Evolutionary conservation across 2,888 invertebrate genomes (phyloP), one percentile per base, ranked within the genome.

Genomic region (Byasa hedistus): DNA sequence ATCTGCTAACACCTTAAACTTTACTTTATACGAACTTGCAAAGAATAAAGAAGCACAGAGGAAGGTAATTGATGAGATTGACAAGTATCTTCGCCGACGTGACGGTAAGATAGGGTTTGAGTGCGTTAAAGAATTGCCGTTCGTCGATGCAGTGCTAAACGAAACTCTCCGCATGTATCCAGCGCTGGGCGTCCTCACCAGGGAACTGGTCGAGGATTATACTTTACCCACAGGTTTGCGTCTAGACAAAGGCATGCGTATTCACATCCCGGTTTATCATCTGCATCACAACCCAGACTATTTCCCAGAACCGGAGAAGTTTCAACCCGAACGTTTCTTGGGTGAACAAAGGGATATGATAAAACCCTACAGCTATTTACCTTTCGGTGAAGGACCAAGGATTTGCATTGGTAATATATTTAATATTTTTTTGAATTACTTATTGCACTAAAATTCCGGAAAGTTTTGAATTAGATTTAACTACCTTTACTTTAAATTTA

Each of bases 301-400:
- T 70, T 89, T 85, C 66, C 81, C 84, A 0, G 79, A 88, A 0
- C 89, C 89, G 0, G 78, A 86, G 7, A 55, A 71, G 64, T 90
- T 72, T 64, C 71, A 68, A 0, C 90, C 89, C 0, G 86, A 88
- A 58, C 72, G 90, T 32, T 89, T 89, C 69, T 68, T 82, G 0
- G 74, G 73, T 0, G 82, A 80, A 2, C 75, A 81, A 23, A 86
- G 75, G 59, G 65, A 70, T 0, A 75, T 79, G 19, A 76, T 88
- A 3, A 80, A 69, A 23, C 85, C 83, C 0, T 87, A 80, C 60
- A 84, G 83, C 0, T 89, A 83, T 67, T 70, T 87, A 59, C 87
- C 89, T 0, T 90, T 88, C 66, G 89, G 89, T 19, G 88, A 85
- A 68, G 88, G 89, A 2, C 86, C 81, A 0, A 79, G 88, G 67